Percentiles rank a stretch among this genome's conserved stretches.
phyloP scores from a whole-genome alignment of 2,888 invertebrate species.

The Agonopterix alstromeriana region DNA sequence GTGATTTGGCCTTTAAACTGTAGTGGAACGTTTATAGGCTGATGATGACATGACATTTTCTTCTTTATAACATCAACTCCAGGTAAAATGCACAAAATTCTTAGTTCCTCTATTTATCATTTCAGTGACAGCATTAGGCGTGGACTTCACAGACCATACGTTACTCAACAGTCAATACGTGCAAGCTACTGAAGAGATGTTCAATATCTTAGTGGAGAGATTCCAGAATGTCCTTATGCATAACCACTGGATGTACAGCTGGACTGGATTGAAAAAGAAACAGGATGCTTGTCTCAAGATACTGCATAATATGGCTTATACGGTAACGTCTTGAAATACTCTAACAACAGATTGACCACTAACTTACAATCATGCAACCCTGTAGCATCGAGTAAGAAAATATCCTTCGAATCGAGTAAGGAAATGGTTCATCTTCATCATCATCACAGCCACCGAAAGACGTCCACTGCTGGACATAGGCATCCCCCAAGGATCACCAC shows the following conservation, averaged over 20 bases:
- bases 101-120: not conserved
- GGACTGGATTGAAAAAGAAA: slow-evolving; percentile 38
- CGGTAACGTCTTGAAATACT: slow-evolving; percentile 22
- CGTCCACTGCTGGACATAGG: too few relatives aligned
- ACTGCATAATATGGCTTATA: slow-evolving; percentile 46
- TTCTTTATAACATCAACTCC: too few relatives aligned
- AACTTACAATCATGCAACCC: too few relatives aligned
- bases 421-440: not conserved
- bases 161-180: slow-evolving; percentile 46
- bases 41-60: too few relatives aligned
- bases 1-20: too few relatives aligned
- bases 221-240: slow-evolving; percentile 54
- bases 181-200: slow-evolving; percentile 42
- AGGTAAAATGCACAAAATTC: too few relatives aligned
- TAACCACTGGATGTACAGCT: slow-evolving; percentile 35
- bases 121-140: slow-evolving; percentile 53
- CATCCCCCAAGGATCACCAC: too few relatives aligned
- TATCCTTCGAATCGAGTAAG: not conserved
- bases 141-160: slow-evolving; percentile 42
- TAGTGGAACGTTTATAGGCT: too few relatives aligned
- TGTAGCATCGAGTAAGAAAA: too few relatives aligned
- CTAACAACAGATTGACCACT: too few relatives aligned
- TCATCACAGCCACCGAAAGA: too few relatives aligned
- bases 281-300: slow-evolving; percentile 45
- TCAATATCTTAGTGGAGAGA: slow-evolving; percentile 42